Evolutionary conservation across 1,140 invertebrate genomes (phyloP).

Genomic region (Procambarus virginalis): DNA sequence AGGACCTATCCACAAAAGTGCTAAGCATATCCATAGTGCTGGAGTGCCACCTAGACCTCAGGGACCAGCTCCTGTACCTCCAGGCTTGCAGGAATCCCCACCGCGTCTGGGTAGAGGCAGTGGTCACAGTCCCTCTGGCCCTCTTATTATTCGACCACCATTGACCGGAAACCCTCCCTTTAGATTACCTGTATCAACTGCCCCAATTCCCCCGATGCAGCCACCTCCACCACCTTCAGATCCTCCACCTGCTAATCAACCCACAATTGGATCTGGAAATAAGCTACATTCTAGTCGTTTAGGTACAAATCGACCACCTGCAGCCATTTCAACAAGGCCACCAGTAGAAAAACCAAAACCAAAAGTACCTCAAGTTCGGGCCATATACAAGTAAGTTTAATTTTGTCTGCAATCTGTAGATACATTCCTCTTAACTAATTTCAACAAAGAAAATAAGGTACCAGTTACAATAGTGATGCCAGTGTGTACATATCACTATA

Average conservation of each 20-base stretch:
- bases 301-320: not conserved
- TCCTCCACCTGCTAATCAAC: slow-evolving; percentile 77
- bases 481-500: too few relatives aligned
- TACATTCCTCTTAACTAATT: not conserved
- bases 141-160: not conserved
- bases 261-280: slow-evolving; percentile 71
- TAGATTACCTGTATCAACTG: not conserved
- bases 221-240: slow-evolving; percentile 75
- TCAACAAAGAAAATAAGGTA: too few relatives aligned
- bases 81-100: not conserved
- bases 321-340: slow-evolving; percentile 72
- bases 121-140: not conserved
- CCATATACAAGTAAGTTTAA: slow-evolving; percentile 76
- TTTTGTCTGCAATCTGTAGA: not conserved
- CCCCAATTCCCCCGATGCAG: not conserved
- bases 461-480: too few relatives aligned
- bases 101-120: too few relatives aligned
- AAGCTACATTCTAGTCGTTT: not conserved
- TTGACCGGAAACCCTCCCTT: not conserved
- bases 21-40: too few relatives aligned
- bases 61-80: slow-evolving; percentile 15
- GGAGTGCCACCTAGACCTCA: not conserved
- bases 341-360: slow-evolving; percentile 73
- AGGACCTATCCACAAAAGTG: too few relatives aligned
- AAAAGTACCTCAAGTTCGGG: slow-evolving; percentile 78